Percentiles rank a stretch among this genome's conserved stretches.
These are phyloP conservation scores for Diarsia dahlii DNA, from an alignment of 2,888 invertebrate species.

Conservation along the genomic window DNA sequence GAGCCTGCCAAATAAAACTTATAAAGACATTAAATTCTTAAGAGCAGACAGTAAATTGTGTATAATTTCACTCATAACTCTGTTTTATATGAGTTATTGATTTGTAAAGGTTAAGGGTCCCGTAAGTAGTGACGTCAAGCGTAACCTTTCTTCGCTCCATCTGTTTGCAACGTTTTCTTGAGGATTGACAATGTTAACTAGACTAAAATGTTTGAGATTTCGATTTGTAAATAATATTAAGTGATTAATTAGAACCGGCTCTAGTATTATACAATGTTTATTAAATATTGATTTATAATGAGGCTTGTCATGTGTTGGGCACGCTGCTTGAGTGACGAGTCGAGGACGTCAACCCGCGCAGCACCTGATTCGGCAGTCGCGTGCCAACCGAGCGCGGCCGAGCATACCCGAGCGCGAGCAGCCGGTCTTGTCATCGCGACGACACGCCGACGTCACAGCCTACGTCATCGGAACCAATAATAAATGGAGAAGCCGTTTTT, in stretches of 20 bases:
- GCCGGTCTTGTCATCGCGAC: slow-evolving; percentile 63
- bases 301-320: slow-evolving; percentile 29
- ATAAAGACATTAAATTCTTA: slow-evolving; percentile 38
- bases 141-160: slow-evolving; percentile 62
- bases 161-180: neutral
- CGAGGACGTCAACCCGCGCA: slow-evolving; percentile 51
- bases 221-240: neutral
- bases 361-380: slow-evolving; percentile 70
- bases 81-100: slow-evolving; percentile 65
- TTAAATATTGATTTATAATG: slow-evolving; percentile 42
- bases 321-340: slow-evolving; percentile 44
- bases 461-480: slow-evolving; percentile 67
- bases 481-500: slow-evolving; percentile 61
- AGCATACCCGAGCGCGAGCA: slow-evolving; percentile 31
- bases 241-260: slow-evolving; percentile 2
- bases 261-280: slow-evolving; percentile 29
- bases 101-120: slow-evolving; percentile 68
- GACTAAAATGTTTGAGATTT: neutral
- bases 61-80: slow-evolving; percentile 56
- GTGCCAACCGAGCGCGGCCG: slow-evolving; percentile 62
- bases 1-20: slow-evolving; percentile 5
- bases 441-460: slow-evolving; percentile 67
- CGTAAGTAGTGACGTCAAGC: slow-evolving; percentile 69
- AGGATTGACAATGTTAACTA: slow-evolving; percentile 8
- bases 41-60: slow-evolving; percentile 62